These are phyloP conservation scores for Chrysomela aeneicollis DNA, from an alignment of 2,888 invertebrate genomes.

Conservation along the genomic window DNA sequence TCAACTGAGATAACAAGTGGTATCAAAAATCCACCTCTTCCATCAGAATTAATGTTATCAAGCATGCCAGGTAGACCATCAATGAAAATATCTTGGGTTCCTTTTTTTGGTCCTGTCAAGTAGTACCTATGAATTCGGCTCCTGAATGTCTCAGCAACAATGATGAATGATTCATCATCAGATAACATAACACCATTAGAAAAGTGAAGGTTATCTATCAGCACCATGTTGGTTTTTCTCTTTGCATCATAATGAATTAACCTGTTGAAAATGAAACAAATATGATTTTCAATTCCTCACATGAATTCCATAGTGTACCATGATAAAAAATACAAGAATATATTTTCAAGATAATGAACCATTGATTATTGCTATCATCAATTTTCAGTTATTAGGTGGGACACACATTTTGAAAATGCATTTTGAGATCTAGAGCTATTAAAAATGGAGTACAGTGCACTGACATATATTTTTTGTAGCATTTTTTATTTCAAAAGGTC, in stretches of 20 bases:
- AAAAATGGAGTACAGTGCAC: too few relatives aligned
- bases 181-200: slow-evolving; percentile 89
- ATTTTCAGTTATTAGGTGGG: too few relatives aligned
- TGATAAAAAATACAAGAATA: too few relatives aligned
- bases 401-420: too few relatives aligned
- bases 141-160: slow-evolving; percentile 77
- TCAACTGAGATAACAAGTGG: slow-evolving; percentile 67
- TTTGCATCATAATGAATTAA: slow-evolving; percentile 81
- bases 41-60: slow-evolving; percentile 68
- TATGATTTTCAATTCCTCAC: background rate
- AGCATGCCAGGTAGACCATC: slow-evolving; percentile 81
- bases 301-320: too few relatives aligned
- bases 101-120: slow-evolving; percentile 81
- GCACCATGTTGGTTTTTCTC: slow-evolving; percentile 77
- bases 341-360: too few relatives aligned
- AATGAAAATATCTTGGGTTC: slow-evolving; percentile 75
- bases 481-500: too few relatives aligned
- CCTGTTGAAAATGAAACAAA: slow-evolving; percentile 62
- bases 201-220: slow-evolving; percentile 81
- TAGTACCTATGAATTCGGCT: slow-evolving; percentile 79
- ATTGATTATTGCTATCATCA: too few relatives aligned
- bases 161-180: slow-evolving; percentile 80
- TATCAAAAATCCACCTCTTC: slow-evolving; percentile 72
- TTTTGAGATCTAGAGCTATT: too few relatives aligned
- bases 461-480: too few relatives aligned